A percentile compares a stretch with the other conserved stretches of the same genome.
These are phyloP conservation scores for Rugalucina vietnamica DNA, from an alignment of 2,888 invertebrate genomes.

Conservation along the genomic window DNA sequence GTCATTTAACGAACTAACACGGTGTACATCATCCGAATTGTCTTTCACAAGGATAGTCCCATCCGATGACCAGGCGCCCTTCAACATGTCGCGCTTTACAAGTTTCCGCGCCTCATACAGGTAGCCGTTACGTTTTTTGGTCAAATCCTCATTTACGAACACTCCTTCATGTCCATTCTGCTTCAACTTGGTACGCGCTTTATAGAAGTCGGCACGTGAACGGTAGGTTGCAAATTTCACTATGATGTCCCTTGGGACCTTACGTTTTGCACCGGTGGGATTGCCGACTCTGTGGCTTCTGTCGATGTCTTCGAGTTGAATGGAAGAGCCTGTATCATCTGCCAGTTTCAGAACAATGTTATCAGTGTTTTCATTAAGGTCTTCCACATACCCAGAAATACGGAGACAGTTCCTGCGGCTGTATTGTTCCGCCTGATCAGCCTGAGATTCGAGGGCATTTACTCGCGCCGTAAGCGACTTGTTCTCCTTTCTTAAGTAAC, in stretches of 20 bases:
- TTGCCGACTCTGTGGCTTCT: background rate
- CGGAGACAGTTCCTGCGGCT: background rate
- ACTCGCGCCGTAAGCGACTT: background rate
- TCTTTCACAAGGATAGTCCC: too few relatives aligned
- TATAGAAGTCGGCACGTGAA: too few relatives aligned
- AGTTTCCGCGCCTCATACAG: too few relatives aligned
- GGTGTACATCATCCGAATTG: too few relatives aligned
- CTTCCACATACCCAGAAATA: background rate
- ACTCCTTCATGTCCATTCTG: too few relatives aligned
- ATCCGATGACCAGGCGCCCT: too few relatives aligned
- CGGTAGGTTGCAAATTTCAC: background rate
- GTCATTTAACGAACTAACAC: too few relatives aligned
- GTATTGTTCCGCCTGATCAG: background rate
- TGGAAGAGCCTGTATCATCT: background rate
- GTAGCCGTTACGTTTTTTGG: too few relatives aligned
- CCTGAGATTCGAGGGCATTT: background rate
- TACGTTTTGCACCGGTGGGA: background rate
- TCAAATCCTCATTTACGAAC: too few relatives aligned
- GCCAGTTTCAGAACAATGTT: background rate
- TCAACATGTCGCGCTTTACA: too few relatives aligned
- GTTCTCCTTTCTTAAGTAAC: background rate
- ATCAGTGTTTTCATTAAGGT: background rate
- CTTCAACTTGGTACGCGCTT: too few relatives aligned
- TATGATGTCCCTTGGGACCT: background rate
- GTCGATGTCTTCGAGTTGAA: background rate